A percentile compares a stretch with the other conserved stretches of the same genome.
phyloP scores from a whole-genome alignment of 1,140 invertebrate species.

The Holotrichia oblita region DNA sequence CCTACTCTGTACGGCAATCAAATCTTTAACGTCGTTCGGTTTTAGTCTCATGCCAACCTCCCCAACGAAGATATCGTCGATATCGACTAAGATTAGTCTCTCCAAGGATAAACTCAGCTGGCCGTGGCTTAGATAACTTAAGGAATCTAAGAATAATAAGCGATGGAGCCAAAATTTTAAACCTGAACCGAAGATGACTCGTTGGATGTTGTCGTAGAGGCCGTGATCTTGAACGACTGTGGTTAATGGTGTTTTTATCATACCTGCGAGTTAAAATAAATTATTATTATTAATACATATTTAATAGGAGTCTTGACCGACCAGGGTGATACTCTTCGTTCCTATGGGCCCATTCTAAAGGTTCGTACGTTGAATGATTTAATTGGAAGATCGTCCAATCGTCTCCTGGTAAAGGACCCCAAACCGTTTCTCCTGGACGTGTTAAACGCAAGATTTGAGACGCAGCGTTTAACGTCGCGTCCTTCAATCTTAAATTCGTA shows the following conservation, averaged over 20 bases:
- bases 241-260: conserved; percentile 70
- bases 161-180: conserved; percentile 94
- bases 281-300: neutral
- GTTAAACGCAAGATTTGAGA: conserved; percentile 91
- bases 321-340: conserved; percentile 72
- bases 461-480: conserved; percentile 87
- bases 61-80: conserved; percentile 99
- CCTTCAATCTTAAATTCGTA: conserved; percentile 88
- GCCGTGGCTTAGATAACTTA: conserved; percentile 92
- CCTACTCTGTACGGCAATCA: conserved; percentile 85
- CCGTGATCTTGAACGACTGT: conserved; percentile 92
- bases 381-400: conserved; percentile 95
- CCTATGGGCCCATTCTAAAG: conserved; percentile 86
- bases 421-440: conserved; percentile 88
- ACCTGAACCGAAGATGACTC: conserved; percentile 91
- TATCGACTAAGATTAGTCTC: conserved; percentile 93
- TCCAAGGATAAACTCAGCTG: conserved; percentile 86
- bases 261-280: conserved; percentile 45
- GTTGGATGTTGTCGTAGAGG: conserved; percentile 87
- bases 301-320: conserved; percentile 48
- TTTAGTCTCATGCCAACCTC: conserved; percentile 78
- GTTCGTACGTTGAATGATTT: conserved; percentile 93
- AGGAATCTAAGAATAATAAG: conserved; percentile 89
- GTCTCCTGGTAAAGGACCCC: conserved; percentile 85
- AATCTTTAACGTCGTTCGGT: conserved; percentile 81